Evolutionary conservation across 2,797 vertebrate genomes (phyloP), one percentile per base, ranked within the genome.

Genomic region (Anas bernieri): DNA sequence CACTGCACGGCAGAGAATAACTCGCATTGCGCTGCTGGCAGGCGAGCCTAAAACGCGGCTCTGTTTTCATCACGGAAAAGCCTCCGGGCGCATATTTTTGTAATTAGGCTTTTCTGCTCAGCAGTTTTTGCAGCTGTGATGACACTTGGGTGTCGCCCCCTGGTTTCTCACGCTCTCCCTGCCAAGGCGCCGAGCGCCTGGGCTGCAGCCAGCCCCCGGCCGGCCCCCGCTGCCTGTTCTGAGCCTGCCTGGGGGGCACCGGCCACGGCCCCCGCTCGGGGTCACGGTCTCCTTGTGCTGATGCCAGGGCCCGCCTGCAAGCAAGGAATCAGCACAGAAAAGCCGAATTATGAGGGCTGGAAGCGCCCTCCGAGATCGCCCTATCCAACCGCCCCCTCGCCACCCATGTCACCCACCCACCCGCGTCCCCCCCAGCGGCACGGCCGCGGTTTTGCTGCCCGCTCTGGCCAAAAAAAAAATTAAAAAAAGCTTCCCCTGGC

Each of bases 61-160:
- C 98, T 98, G 98, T 99, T 98, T 98, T 98, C 98, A 97, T 96
- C 98, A 98, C 97, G 89, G 96, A 95, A 98, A 98, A 97, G 98
- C 98, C 98, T 98, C 96, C 30, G 98, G 98, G 97, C 98, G 97
- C 98, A 99, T 99, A 98, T 98, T 99, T 99, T 98, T 98, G 98
- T 98, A 98, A 99, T 99, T 98, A 98, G 98, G 98, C 98, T 97
- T 98, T 97, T 98, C 98, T 98, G 98, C 98, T 98, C 98, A 98
- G 98, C 98, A 98, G 98, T 98, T 98, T 98, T 98, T 98, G 98
- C 99, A 99, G 99, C 99, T 99, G 99, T 98, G 98, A 98, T 98
- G 98, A 99, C 98, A 98, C 98, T 98, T 96, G 98, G 98, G 98
- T 98, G 98, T 98, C 98, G 98, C 98, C 98, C 98, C 98, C 98